A percentile compares a stretch with the other conserved stretches of the same genome.
Conservation (phyloP, 2,888 invertebrate genomes). For the Spisula solida region DNA sequence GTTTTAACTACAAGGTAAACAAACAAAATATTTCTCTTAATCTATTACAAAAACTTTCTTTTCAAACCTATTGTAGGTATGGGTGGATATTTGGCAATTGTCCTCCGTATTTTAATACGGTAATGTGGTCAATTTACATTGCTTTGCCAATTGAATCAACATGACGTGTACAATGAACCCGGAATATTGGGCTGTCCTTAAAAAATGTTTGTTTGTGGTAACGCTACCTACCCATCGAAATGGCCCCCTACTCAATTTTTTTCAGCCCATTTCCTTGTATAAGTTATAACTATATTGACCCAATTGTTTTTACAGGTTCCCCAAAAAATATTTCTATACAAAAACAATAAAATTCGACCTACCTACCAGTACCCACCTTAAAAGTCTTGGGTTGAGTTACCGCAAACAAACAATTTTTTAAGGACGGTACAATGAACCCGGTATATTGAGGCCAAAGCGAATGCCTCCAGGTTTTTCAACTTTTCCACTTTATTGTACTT, state of each 20-base stretch:
- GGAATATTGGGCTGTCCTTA: background rate
- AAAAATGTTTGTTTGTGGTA: no score
- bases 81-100: conserved; percentile 17
- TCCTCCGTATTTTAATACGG: conserved; percentile 20
- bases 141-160: conserved; percentile 42
- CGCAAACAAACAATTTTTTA: no score
- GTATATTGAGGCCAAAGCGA: conserved; percentile 12
- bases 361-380: no score
- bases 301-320: no score
- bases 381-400: no score
- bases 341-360: no score
- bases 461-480: background rate
- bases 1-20: conserved; percentile 17
- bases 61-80: conserved; percentile 22
- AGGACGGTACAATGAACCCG: background rate
- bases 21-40: conserved; percentile 52
- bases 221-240: no score
- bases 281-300: no score
- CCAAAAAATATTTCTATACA: no score
- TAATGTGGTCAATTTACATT: conserved; percentile 34
- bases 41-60: conserved; percentile 42
- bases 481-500: background rate
- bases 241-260: no score
- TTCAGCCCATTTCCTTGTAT: no score
- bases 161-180: background rate